Evolutionary conservation across 2,113 vertebrate species (phyloP), one percentile per base, ranked within the genome.

Genomic region (Choloepus hoffmanni): DNA sequence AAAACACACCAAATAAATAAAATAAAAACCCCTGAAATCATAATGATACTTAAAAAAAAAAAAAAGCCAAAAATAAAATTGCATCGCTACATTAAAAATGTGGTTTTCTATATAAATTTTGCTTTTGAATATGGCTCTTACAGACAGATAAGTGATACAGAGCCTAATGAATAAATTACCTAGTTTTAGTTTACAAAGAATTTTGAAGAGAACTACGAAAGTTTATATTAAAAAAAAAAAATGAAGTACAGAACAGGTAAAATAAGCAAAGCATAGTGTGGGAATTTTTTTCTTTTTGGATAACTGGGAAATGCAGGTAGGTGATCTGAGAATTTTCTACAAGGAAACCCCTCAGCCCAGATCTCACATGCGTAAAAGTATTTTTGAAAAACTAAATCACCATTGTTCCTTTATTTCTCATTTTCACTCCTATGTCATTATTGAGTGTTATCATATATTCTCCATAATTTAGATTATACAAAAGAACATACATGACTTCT

Each of bases 301-400:
- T 77, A 90, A 36, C 50, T 85, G 76, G 63, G 70, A 76, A 76
- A 89, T 94, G 7, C 11, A 76, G 30, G n/a, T 94, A 86, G 30
- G 36, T 36, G 36, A 36, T 82, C 55, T 72, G 21, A 94, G 78
- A 85, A 50, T 83, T 24, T 78, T 94, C 85, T 7, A 81, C 76
- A 87, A 45, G 95, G 24, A 96, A 96, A 83, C 15, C 12, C 73
- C 63, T 79, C 74, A 96, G n/a, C 72, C 58, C 55, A 87, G 40
- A 40, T 33, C 63, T 55, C 16, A 65, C 60, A 36, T 19, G 83
- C 40, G 10, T 23, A 83, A 62, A 92, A 93, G 15, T 40, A 70
- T 94, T 89, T 95, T 92, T 82, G 6, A 33, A 45, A 26, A 76
- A 77, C 53, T 74, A 97, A 83, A 30, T 26, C 96, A 94, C 36